These are phyloP conservation scores for Euura saliciscinereae DNA, from an alignment of 1,140 invertebrate genomes.

Conservation along the genomic window DNA sequence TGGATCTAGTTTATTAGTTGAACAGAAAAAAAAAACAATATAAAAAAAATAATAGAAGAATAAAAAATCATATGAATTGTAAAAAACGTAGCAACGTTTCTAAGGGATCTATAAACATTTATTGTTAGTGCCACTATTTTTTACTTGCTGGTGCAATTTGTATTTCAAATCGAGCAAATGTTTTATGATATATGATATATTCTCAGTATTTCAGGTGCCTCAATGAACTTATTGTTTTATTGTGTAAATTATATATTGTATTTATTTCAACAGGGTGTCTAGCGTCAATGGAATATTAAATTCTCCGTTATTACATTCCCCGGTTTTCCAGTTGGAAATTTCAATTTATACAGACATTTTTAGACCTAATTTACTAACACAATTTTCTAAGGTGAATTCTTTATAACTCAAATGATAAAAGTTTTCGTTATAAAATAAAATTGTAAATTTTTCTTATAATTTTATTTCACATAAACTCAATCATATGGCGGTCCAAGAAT, in stretches of 20 bases:
- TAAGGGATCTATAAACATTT: background rate
- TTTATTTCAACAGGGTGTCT: too few relatives aligned
- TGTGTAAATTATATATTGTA: background rate
- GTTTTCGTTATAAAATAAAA: too few relatives aligned
- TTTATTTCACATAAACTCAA: too few relatives aligned
- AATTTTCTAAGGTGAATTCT: too few relatives aligned
- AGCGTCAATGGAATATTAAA: too few relatives aligned
- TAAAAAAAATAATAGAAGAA: background rate
- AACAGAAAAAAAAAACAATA: background rate
- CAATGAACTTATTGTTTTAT: background rate
- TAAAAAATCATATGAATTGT: background rate
- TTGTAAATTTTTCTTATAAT: too few relatives aligned
- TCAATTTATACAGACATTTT: too few relatives aligned
- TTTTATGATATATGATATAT: background rate
- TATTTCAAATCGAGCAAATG: background rate
- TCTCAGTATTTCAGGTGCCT: background rate
- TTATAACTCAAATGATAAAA: background rate
- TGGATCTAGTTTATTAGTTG: too few relatives aligned
- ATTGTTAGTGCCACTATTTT: background rate
- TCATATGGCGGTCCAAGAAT: too few relatives aligned
- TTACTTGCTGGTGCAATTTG: background rate
- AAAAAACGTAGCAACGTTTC: background rate
- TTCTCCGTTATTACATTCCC: too few relatives aligned
- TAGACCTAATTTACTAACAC: too few relatives aligned
- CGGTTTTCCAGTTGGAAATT: too few relatives aligned